Percentiles rank a stretch among this genome's conserved stretches.
phyloP scores from a whole-genome alignment of 35 echinoderm and acorn worm species.

The Diadema setosum region DNA sequence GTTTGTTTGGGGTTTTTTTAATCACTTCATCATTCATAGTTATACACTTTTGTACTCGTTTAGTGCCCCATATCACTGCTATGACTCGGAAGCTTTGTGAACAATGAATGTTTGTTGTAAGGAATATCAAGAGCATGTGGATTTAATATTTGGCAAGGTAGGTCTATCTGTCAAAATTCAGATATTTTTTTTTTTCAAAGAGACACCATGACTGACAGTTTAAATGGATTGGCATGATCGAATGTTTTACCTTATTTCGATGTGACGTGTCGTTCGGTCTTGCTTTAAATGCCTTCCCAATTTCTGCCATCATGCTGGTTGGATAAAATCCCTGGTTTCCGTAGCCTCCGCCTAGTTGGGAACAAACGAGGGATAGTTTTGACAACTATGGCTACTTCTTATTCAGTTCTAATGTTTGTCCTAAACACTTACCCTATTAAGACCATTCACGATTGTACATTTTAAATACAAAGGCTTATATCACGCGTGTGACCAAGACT shows the following conservation, averaged over 20 bases:
- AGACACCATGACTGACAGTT: not conserved
- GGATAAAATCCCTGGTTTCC: conserved; percentile 32
- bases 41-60: too few species aligned
- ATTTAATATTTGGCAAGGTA: not conserved
- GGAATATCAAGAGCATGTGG: not conserved
- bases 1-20: too few species aligned
- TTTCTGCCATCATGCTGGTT: not conserved
- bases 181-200: not conserved
- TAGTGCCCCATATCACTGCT: too few species aligned
- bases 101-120: too few species aligned
- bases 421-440: too few species aligned
- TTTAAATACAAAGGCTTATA: too few species aligned
- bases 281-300: not conserved
- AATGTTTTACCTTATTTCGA: conserved; percentile 28
- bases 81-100: too few species aligned
- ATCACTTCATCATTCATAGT: too few species aligned
- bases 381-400: too few species aligned
- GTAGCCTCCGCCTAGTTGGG: not conserved
- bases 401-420: too few species aligned
- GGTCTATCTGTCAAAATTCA: not conserved
- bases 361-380: not conserved
- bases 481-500: too few species aligned
- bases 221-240: not conserved
- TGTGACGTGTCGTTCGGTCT: conserved; percentile 5
- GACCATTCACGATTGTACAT: too few species aligned